These are phyloP conservation scores for Drosophila phalerata DNA, from an alignment of 2,888 invertebrate genomes.

Conservation along the genomic window DNA sequence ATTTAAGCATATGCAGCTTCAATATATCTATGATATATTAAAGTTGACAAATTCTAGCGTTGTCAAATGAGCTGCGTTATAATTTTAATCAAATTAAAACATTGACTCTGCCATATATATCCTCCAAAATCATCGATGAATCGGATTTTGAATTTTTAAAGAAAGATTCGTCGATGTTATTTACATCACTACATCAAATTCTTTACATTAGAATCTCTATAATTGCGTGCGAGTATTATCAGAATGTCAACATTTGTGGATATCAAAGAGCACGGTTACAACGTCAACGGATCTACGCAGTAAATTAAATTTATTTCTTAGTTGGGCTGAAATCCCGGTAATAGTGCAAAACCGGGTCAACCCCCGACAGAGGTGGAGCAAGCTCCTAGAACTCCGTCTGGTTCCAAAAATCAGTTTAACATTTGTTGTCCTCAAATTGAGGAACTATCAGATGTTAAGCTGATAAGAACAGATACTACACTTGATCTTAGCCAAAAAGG, in stretches of 20 bases:
- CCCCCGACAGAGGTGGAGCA: slow-evolving; percentile 89
- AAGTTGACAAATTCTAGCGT: slow-evolving; percentile 31
- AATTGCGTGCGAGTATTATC: too few relatives aligned
- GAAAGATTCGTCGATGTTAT: too few relatives aligned
- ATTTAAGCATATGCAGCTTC: slow-evolving; percentile 60
- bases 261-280: too few relatives aligned
- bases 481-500: slow-evolving; percentile 17
- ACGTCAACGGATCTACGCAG: too few relatives aligned
- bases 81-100: slow-evolving; percentile 8
- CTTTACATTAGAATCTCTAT: too few relatives aligned
- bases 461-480: slow-evolving; percentile 88
- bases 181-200: too few relatives aligned
- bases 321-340: slow-evolving; percentile 65
- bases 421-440: slow-evolving; percentile 87
- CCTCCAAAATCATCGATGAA: too few relatives aligned
- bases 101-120: too few relatives aligned
- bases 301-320: not conserved
- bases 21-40: slow-evolving; percentile 47
- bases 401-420: slow-evolving; percentile 87
- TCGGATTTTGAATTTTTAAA: too few relatives aligned
- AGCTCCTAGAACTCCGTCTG: slow-evolving; percentile 87
- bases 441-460: slow-evolving; percentile 89
- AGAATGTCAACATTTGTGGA: too few relatives aligned
- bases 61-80: slow-evolving; percentile 39
- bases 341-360: slow-evolving; percentile 90